phyloP scores from a whole-genome alignment of 2,888 invertebrate genomes.

The Patella depressa region DNA sequence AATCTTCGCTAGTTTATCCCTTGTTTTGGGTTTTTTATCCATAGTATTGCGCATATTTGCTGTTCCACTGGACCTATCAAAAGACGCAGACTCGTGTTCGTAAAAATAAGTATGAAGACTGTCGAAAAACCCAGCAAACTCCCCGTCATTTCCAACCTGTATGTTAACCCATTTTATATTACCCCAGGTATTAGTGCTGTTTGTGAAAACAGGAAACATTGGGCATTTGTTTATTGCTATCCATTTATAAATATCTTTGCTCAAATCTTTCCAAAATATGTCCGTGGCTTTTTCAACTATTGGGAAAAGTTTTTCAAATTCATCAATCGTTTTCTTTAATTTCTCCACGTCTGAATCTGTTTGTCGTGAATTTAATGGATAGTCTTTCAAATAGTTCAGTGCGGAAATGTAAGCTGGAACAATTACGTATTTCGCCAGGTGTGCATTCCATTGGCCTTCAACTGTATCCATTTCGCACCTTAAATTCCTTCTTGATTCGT shows the following conservation, averaged over 20 bases:
- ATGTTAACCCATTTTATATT: neutral
- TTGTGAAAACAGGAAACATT: neutral
- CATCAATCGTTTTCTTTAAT: neutral
- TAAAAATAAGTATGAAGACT: neutral
- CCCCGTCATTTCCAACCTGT: neutral
- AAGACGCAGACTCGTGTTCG: no score
- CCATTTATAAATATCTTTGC: conserved; percentile 2
- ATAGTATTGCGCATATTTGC: no score
- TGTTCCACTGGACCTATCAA: no score
- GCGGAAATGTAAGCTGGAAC: conserved; percentile 21
- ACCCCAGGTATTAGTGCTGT: neutral
- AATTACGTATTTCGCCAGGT: conserved; percentile 6
- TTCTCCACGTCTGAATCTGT: neutral
- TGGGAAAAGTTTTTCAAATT: conserved; percentile 34
- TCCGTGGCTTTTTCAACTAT: neutral
- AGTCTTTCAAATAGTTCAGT: neutral
- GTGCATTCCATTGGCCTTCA: conserved; percentile 16
- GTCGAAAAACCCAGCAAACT: neutral
- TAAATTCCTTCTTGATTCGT: conserved; percentile 50
- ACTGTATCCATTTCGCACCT: conserved; percentile 36
- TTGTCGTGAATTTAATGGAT: neutral
- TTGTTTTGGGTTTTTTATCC: no score
- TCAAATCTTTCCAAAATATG: conserved; percentile 27
- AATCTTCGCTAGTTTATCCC: neutral
- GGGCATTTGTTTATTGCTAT: neutral